phyloP scores from a whole-genome alignment of 2,113 vertebrate genomes.

The Eulemur macaco region DNA sequence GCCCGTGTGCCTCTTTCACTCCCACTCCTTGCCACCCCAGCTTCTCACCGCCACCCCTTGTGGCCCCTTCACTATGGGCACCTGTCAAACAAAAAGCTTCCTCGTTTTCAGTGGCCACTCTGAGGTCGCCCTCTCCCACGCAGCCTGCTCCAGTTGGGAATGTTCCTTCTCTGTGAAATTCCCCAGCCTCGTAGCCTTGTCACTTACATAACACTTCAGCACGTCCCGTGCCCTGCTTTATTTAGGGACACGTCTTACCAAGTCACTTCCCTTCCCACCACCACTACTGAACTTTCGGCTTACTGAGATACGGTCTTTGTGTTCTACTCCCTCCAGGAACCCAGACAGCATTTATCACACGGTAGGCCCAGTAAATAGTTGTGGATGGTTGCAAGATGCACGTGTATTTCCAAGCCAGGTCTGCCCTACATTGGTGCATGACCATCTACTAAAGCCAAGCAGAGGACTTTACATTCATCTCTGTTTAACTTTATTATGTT shows the following conservation, averaged over 20 bases:
- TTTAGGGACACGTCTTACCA: no score
- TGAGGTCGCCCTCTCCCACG: background rate
- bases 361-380: background rate
- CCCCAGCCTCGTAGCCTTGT: background rate
- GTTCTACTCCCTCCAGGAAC: background rate
- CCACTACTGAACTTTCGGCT: background rate
- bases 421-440: background rate
- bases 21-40: no score
- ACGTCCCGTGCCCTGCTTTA: background rate
- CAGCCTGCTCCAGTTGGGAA: background rate
- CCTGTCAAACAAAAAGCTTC: background rate
- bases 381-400: background rate
- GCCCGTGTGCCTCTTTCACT: fast-evolving
- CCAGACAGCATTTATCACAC: background rate
- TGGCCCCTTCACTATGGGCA: background rate
- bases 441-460: background rate
- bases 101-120: background rate
- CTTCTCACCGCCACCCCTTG: background rate
- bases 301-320: background rate
- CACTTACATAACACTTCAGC: background rate
- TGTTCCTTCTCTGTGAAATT: background rate
- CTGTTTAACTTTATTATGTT: constrained; percentile 61
- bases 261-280: background rate
- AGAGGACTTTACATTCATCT: background rate
- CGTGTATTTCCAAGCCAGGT: background rate